A percentile compares a stretch with the other conserved stretches of the same genome.
Conservation (phyloP, 1,140 invertebrate species). For the Matsumurasca onukii region DNA sequence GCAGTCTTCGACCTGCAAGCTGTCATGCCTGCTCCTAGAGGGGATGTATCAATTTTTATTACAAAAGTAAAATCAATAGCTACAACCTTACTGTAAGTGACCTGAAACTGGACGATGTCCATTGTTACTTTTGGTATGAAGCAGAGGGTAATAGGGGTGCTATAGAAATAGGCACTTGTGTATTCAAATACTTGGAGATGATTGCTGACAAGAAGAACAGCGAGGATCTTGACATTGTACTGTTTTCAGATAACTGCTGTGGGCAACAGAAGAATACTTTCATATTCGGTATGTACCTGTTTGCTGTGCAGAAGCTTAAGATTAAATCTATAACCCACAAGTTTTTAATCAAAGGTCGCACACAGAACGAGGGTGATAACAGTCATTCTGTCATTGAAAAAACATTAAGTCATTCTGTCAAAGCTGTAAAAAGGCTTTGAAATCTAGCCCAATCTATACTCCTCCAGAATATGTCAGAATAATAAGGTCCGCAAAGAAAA, state of each 20-base stretch:
- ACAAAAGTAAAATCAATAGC: not conserved
- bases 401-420: not conserved
- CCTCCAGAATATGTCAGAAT: not conserved
- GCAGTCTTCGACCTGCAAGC: no score
- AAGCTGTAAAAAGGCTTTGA: not conserved
- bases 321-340: not conserved
- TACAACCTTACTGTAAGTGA: not conserved
- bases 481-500: not conserved
- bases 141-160: not conserved
- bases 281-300: not conserved
- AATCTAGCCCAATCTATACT: not conserved
- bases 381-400: no score
- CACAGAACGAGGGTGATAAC: conserved; percentile 4
- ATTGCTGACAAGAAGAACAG: not conserved
- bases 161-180: conserved; percentile 1
- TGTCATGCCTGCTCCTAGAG: no score
- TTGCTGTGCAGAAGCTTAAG: conserved; percentile 1
- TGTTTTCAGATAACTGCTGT: not conserved
- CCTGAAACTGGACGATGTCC: not conserved
- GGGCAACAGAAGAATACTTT: not conserved
- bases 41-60: conserved; percentile 6
- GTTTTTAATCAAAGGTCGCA: not conserved
- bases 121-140: conserved; percentile 1
- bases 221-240: not conserved
- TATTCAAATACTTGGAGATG: not conserved